These are phyloP conservation scores for Diorhabda elongata DNA, from an alignment of 1,140 invertebrate species.

Conservation along the genomic window DNA sequence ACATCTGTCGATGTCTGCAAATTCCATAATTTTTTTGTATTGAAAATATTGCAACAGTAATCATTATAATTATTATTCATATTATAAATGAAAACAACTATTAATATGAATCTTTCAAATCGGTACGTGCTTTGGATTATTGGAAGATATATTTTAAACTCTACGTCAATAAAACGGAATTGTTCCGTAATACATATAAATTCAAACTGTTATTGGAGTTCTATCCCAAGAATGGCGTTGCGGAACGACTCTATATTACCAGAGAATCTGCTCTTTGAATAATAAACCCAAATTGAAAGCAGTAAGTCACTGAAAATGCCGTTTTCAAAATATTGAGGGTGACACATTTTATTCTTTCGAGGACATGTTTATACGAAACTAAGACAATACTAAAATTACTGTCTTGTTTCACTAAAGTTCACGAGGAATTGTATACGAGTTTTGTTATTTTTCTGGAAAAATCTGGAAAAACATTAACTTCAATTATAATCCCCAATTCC, in stretches of 20 bases:
- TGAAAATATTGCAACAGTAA: no score
- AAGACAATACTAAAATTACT: not conserved
- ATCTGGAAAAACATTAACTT: no score
- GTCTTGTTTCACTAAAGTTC: not conserved
- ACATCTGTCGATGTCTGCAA: no score
- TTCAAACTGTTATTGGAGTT: constrained; percentile 34
- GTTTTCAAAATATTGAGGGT: not conserved
- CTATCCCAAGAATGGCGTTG: constrained; percentile 11
- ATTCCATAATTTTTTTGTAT: no score
- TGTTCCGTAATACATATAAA: constrained; percentile 36
- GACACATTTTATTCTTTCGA: not conserved
- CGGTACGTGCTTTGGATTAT: constrained; percentile 37
- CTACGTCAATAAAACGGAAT: constrained; percentile 36
- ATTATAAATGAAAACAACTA: no score
- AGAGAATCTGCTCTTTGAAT: not conserved
- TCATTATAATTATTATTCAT: no score
- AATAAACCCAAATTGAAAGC: constrained; percentile 2
- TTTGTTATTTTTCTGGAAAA: no score
- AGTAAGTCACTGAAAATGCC: not conserved
- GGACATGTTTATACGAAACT: not conserved
- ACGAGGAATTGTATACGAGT: no score
- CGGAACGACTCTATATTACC: constrained; percentile 1
- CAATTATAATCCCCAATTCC: no score
- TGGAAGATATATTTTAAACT: constrained; percentile 37
- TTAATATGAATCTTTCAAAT: constrained; percentile 23